Evolutionary conservation across 2,888 invertebrate genomes (phyloP).

Genomic region (Cotesia congregata): DNA sequence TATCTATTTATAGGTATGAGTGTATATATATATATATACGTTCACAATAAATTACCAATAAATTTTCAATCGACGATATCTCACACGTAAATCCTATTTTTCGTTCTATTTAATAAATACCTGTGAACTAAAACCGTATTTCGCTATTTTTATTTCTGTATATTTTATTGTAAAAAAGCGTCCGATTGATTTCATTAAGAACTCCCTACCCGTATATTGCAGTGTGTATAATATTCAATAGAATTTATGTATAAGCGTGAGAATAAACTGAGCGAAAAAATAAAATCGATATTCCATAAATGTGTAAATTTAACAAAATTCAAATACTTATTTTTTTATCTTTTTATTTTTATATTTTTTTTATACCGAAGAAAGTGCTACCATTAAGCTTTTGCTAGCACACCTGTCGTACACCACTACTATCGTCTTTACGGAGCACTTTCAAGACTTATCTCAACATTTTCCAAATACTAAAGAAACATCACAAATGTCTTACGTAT

Average conservation of each 20-base stretch:
- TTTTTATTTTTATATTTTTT: constrained; percentile 20
- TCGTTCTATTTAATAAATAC: not conserved
- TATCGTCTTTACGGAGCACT: not conserved
- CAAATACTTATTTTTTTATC: constrained; percentile 47
- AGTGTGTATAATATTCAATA: constrained; percentile 16
- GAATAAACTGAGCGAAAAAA: not conserved
- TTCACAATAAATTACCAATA: not conserved
- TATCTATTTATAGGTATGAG: not conserved
- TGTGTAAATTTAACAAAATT: constrained; percentile 62
- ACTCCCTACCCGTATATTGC: not conserved
- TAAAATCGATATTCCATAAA: constrained; percentile 66
- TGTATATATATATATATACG: not conserved
- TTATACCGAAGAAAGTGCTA: constrained; percentile 29
- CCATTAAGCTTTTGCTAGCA: constrained; percentile 20
- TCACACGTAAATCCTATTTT: not conserved
- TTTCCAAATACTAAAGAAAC: constrained; percentile 12
- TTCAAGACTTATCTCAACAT: constrained; percentile 15
- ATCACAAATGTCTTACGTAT: constrained; percentile 6
- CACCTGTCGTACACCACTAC: constrained; percentile 17
- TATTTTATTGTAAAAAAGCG: not conserved
- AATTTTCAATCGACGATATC: not conserved
- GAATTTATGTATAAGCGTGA: constrained; percentile 53
- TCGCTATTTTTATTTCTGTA: not conserved
- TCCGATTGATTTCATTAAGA: constrained; percentile 6
- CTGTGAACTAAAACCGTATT: not conserved